Evolutionary conservation across 1,140 invertebrate genomes (phyloP).

Genomic region (Bradysia coprophila): DNA sequence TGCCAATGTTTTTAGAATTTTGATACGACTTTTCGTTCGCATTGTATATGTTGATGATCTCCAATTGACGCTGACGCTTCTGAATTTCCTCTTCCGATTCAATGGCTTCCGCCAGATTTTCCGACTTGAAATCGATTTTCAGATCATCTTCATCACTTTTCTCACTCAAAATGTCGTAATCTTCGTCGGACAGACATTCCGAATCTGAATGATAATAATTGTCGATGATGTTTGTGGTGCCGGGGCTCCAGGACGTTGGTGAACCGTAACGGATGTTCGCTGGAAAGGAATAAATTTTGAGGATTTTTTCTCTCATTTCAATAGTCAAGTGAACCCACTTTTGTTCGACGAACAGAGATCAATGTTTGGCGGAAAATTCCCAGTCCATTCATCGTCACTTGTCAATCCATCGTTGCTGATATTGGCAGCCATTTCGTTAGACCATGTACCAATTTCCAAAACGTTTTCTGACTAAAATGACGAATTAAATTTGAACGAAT

Average conservation of each 20-base stretch:
- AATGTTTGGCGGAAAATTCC: conserved; percentile 28
- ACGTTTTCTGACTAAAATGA: conserved; percentile 32
- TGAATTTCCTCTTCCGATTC: conserved; percentile 31
- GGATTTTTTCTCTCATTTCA: not conserved
- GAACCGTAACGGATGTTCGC: conserved; percentile 24
- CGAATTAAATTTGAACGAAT: too few species aligned
- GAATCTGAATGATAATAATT: conserved; percentile 8
- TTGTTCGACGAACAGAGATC: conserved; percentile 23
- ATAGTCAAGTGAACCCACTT: too few species aligned
- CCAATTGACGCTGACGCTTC: conserved; percentile 20
- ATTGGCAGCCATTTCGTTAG: conserved; percentile 59
- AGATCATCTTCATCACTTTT: conserved; percentile 12
- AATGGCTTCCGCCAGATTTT: conserved; percentile 68
- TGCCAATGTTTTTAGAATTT: conserved; percentile 17
- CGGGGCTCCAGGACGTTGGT: conserved; percentile 27
- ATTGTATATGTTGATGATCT: conserved; percentile 21
- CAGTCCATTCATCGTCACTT: conserved; percentile 24
- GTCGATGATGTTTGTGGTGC: not conserved
- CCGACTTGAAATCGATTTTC: conserved; percentile 56
- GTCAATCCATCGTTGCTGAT: conserved; percentile 14
- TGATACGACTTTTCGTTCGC: conserved; percentile 23
- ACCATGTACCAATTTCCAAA: conserved; percentile 80
- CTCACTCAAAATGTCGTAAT: conserved; percentile 7
- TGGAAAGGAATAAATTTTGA: not conserved
- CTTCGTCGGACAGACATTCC: conserved; percentile 6